Evolutionary conservation across 2,113 vertebrate species (phyloP), one percentile per base, ranked within the genome.

Genomic region (Clarias macrocephalus): DNA sequence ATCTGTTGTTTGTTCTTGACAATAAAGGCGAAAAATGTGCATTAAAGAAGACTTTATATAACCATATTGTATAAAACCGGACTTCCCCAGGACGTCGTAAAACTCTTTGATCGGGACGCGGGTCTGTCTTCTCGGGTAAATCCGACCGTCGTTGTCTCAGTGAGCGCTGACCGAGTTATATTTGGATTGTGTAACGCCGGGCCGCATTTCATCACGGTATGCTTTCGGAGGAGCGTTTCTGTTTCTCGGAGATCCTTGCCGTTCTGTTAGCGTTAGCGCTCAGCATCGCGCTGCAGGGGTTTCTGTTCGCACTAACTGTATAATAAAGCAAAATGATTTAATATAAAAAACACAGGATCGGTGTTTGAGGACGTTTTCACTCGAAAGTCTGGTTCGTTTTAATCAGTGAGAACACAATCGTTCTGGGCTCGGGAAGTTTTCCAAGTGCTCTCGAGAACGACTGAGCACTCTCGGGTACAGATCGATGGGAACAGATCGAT

Each of bases 31-130:
- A 52, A 80, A 48, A 59, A 73, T 28, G 42, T 23, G 65, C 33
- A 59, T 81, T 81, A 42, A 33, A 52, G 66, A 68, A 28, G 85
- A 82, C 79, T 80, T 56, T 72, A 81, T 48, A 23, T 73, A 33
- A 62, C 37, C 65, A 23, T 80, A n/a, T 82, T 37, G 33, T 75
- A 59, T 76, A 62, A 75, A 62, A 42, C 33, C 48, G 23, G 56
- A 83, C n/a, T 66, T 83, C 81, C 81, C 66, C 62, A 83, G 62
- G 81, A 83, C 65, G 80, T 65, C 52, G 60, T 66, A 65, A 83
- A 81, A 68, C 23, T 72, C 65, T 72, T 72, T 84, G 83, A 72
- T 84, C 83, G n/a, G n/a, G 33, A 84, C 18, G 2, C 2, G 28
- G 28, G 52, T 21, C 52, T 72, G 7, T 82, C 37, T 13, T 65